These are phyloP conservation scores for Rotaria magnacalcarata DNA, from an alignment of 2,888 invertebrate species.

Conservation along the genomic window DNA sequence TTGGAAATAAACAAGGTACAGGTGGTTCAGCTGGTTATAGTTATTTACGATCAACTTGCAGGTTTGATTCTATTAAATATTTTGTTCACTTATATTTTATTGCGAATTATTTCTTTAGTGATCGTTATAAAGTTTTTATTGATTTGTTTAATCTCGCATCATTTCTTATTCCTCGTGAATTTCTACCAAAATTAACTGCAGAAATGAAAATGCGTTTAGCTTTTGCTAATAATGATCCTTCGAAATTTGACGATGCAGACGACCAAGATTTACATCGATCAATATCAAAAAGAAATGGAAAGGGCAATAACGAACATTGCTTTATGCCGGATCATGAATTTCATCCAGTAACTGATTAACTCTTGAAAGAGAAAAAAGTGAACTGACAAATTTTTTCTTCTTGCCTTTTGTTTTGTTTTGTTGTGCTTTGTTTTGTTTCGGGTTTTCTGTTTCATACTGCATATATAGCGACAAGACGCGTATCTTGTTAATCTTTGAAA, in stretches of 20 bases:
- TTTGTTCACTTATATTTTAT: background rate
- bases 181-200: slow-evolving; percentile 80
- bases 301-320: background rate
- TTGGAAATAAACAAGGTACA: slow-evolving; percentile 86
- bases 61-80: slow-evolving; percentile 63
- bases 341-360: background rate
- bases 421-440: too few relatives aligned
- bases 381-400: background rate
- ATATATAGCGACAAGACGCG: too few relatives aligned
- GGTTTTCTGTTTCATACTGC: too few relatives aligned
- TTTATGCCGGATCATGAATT: background rate
- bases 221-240: background rate
- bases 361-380: background rate
- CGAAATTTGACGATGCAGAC: background rate
- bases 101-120: slow-evolving; percentile 66
- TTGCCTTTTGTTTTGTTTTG: background rate
- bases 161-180: slow-evolving; percentile 81
- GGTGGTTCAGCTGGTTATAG: slow-evolving; percentile 98
- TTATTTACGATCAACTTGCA: slow-evolving; percentile 87
- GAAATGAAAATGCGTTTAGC: slow-evolving; percentile 72
- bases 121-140: slow-evolving; percentile 94
- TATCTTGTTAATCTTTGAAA: too few relatives aligned
- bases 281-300: background rate
- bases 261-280: background rate
- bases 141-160: slow-evolving; percentile 95